Percentiles rank a stretch among this genome's conserved stretches.
Evolutionary conservation across 2,888 invertebrate species (phyloP).

Genomic region (Tenthredo scrophulariae): DNA sequence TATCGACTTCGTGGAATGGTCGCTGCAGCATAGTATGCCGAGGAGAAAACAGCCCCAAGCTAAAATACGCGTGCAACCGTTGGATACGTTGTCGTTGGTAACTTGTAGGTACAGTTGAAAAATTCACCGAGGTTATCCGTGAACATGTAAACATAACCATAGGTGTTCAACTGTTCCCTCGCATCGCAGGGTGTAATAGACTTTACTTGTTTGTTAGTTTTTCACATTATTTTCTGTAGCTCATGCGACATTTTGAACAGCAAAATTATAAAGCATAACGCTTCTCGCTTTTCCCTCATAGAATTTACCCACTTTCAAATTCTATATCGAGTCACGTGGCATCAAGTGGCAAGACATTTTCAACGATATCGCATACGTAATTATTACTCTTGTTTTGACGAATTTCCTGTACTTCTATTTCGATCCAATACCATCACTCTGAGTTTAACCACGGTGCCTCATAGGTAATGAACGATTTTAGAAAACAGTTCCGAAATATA

Average conservation of each 20-base stretch:
- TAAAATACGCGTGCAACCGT: background rate
- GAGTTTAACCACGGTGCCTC: background rate
- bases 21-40: background rate
- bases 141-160: background rate
- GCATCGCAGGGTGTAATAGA: background rate
- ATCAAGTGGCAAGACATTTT: background rate
- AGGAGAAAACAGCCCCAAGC: background rate
- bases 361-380: background rate
- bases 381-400: background rate
- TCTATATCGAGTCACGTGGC: background rate
- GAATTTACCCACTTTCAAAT: background rate
- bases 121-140: background rate
- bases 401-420: background rate
- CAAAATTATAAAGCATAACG: too few relatives aligned
- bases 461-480: background rate
- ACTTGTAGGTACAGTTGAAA: background rate
- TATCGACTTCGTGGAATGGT: slow-evolving; percentile 43
- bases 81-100: background rate
- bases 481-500: background rate
- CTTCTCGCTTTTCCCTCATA: background rate
- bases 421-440: background rate
- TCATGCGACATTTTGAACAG: background rate
- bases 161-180: background rate
- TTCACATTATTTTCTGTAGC: background rate
- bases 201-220: background rate